Percentiles rank a stretch among this genome's conserved stretches.
phyloP scores from a whole-genome alignment of 2,888 invertebrate species.

The Chorisops tibialis region DNA sequence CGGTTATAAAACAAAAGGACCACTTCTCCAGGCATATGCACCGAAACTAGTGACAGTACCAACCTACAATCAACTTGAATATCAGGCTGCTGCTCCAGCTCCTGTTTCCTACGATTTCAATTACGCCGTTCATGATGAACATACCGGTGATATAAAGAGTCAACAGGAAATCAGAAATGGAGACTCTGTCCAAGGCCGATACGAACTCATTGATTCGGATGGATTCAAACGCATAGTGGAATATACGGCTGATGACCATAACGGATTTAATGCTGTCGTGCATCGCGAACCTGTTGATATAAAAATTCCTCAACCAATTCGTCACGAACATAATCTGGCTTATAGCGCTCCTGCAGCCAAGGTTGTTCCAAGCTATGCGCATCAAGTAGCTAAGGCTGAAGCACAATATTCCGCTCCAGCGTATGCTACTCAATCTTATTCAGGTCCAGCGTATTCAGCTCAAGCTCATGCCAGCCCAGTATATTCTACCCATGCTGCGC shows the following conservation, averaged over 20 bases:
- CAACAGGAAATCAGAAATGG: conserved; percentile 56
- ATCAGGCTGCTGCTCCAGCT: conserved; percentile 35
- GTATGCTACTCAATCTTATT: neutral
- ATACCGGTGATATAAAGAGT: conserved; percentile 56
- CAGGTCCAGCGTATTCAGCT: neutral
- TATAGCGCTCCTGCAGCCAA: conserved; percentile 1
- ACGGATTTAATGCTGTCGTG: conserved; percentile 57
- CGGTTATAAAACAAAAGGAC: neutral
- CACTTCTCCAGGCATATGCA: no score
- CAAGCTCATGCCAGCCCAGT: neutral
- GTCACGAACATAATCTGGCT: conserved; percentile 30
- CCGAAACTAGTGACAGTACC: neutral
- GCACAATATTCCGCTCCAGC: neutral
- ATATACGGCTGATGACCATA: conserved; percentile 55
- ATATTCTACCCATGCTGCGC: neutral
- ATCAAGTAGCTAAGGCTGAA: neutral
- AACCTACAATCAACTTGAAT: conserved; percentile 5
- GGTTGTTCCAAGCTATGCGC: conserved; percentile 2
- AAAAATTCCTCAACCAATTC: conserved; percentile 19
- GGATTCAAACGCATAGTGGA: conserved; percentile 56
- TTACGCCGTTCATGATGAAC: conserved; percentile 53
- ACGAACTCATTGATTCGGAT: conserved; percentile 56
- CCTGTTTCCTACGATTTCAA: conserved; percentile 54
- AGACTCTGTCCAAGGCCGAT: conserved; percentile 55
- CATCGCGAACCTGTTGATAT: conserved; percentile 45